These are phyloP conservation scores for Chloropsis hardwickii DNA, from an alignment of 2,113 vertebrate genomes.

Conservation along the genomic window DNA sequence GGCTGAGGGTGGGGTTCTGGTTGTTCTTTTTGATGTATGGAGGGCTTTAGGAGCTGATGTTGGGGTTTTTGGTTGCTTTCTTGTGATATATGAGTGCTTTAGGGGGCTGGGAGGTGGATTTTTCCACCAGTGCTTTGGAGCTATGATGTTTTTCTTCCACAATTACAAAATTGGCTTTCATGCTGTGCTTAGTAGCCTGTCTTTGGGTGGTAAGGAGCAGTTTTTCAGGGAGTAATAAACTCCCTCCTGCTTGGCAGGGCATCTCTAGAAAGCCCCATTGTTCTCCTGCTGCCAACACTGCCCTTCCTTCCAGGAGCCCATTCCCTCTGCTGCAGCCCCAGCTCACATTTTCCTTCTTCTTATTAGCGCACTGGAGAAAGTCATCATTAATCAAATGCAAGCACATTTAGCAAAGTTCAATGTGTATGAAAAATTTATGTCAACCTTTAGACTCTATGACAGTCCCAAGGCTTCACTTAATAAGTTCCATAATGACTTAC, in stretches of 20 bases:
- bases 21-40: neutral
- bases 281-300: neutral
- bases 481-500: constrained; percentile 56
- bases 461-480: constrained; percentile 57
- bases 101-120: neutral
- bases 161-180: neutral
- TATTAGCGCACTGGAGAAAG: constrained; percentile 10
- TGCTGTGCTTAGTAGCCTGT: neutral
- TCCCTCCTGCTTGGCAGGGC: neutral
- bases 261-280: neutral
- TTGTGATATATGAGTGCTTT: neutral
- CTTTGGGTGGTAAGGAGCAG: neutral
- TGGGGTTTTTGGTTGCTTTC: neutral
- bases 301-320: neutral
- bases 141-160: neutral
- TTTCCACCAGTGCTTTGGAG: neutral
- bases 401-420: constrained; percentile 61
- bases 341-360: constrained; percentile 5
- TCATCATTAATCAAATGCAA: constrained; percentile 55
- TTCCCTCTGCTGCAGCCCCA: neutral
- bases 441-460: constrained; percentile 56
- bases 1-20: neutral
- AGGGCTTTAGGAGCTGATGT: neutral
- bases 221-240: neutral
- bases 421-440: constrained; percentile 65